These are phyloP conservation scores for Tipula lateralis DNA, from an alignment of 2,888 invertebrate genomes.

Conservation along the genomic window DNA sequence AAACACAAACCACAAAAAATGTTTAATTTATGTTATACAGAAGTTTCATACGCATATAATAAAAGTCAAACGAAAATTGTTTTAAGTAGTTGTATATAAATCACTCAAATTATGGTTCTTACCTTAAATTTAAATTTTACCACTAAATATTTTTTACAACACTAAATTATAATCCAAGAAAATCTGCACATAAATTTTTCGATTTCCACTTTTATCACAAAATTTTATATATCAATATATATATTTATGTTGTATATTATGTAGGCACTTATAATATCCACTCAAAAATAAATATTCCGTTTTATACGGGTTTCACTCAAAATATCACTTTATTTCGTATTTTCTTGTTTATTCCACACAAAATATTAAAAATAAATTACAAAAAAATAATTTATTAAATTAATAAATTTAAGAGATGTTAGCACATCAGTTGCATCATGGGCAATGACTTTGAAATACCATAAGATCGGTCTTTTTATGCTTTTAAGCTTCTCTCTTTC, in stretches of 20 bases:
- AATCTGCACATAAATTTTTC: neutral
- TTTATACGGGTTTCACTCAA: neutral
- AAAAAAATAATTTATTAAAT: neutral
- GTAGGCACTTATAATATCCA: neutral
- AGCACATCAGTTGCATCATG: slow-evolving; percentile 51
- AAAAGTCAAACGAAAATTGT: neutral
- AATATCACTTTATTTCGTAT: neutral
- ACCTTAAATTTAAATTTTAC: neutral
- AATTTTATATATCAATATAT: neutral
- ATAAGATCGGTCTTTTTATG: slow-evolving; percentile 50
- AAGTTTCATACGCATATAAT: neutral
- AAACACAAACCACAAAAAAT: neutral
- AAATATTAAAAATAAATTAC: neutral
- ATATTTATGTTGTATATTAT: too few species aligned
- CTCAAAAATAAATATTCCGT: neutral
- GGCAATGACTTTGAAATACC: slow-evolving; percentile 51
- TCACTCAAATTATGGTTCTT: neutral
- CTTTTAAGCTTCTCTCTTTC: slow-evolving; percentile 38
- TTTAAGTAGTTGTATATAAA: neutral
- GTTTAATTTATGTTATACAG: neutral
- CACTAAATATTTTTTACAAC: neutral
- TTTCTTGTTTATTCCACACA: neutral
- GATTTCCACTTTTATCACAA: neutral
- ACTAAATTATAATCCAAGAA: neutral
- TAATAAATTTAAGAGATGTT: slow-evolving; percentile 40